Evolutionary conservation across 2,888 invertebrate species (phyloP).

Genomic region (Lymantria dispar): DNA sequence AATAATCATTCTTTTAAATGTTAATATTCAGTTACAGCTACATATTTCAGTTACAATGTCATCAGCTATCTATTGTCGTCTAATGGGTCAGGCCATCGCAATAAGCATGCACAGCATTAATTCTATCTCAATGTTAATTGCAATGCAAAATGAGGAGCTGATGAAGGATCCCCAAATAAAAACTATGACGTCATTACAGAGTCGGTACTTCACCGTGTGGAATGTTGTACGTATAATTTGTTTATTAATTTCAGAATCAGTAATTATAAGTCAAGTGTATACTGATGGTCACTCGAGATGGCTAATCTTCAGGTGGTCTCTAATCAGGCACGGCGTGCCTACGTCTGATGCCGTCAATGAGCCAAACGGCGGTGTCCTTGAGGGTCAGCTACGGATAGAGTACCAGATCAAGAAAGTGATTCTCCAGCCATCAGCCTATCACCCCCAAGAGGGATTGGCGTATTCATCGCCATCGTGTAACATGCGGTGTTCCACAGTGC

Average conservation of each 20-base stretch:
- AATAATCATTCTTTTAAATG: too few relatives aligned
- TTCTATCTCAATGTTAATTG: constrained; percentile 14
- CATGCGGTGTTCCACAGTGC: background rate
- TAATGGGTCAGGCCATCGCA: constrained; percentile 38
- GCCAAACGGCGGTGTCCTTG: too few relatives aligned
- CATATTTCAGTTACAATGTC: constrained; percentile 3
- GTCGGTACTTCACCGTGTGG: constrained; percentile 52
- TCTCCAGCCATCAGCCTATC: too few relatives aligned
- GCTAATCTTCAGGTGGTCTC: too few relatives aligned
- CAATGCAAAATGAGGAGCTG: constrained; percentile 21
- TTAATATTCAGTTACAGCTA: too few relatives aligned
- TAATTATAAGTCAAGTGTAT: background rate
- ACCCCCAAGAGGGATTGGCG: too few relatives aligned
- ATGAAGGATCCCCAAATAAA: constrained; percentile 38
- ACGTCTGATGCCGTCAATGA: too few relatives aligned
- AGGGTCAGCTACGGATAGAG: too few relatives aligned
- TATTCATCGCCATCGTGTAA: background rate
- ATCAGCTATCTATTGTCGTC: constrained; percentile 27
- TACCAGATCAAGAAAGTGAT: too few relatives aligned
- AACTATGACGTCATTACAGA: constrained; percentile 37
- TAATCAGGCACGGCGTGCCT: too few relatives aligned
- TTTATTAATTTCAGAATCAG: background rate
- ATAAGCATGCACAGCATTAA: constrained; percentile 40
- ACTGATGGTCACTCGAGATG: too few relatives aligned
- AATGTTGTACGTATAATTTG: constrained; percentile 45